Percentiles rank a stretch among this genome's conserved stretches.
These are phyloP conservation scores for Cheilosia variabilis DNA, from an alignment of 2,888 invertebrate species.

Conservation along the genomic window DNA sequence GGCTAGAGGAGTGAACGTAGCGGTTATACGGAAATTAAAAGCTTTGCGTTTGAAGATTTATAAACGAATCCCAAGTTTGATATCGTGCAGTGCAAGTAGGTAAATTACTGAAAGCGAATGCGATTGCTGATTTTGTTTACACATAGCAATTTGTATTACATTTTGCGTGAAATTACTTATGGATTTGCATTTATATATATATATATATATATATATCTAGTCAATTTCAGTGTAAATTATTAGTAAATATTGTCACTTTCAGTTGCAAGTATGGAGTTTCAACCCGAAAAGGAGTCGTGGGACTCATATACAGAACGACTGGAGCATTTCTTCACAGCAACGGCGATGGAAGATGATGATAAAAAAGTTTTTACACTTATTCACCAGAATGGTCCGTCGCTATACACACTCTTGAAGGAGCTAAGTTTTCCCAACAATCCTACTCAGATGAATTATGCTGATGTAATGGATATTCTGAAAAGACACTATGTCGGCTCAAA, in stretches of 20 bases:
- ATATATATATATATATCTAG: neutral
- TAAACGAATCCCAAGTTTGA: too few species aligned
- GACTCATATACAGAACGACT: slow-evolving; percentile 34
- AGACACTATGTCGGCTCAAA: slow-evolving; percentile 38
- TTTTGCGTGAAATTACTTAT: too few species aligned
- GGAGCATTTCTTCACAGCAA: slow-evolving; percentile 23
- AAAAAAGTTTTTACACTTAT: slow-evolving; percentile 37
- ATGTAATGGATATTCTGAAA: slow-evolving; percentile 7
- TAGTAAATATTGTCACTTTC: too few species aligned
- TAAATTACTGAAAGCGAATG: too few species aligned
- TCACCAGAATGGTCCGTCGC: slow-evolving; percentile 33
- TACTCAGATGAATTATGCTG: slow-evolving; percentile 20
- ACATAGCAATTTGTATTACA: too few species aligned
- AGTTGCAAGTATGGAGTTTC: slow-evolving; percentile 32
- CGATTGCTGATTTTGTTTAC: too few species aligned
- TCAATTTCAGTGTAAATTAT: neutral
- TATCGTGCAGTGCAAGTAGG: too few species aligned
- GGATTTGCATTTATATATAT: too few species aligned
- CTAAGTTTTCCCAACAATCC: slow-evolving; percentile 30
- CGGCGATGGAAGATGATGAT: slow-evolving; percentile 13
- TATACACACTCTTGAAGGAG: slow-evolving; percentile 39
- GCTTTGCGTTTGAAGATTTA: too few species aligned
- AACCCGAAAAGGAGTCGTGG: slow-evolving; percentile 51
- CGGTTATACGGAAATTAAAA: too few species aligned
- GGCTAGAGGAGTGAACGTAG: too few species aligned